A percentile compares a stretch with the other conserved stretches of the same genome.
phyloP scores from a whole-genome alignment of 1,140 invertebrate species.

The Temnothorax longispinosus region DNA sequence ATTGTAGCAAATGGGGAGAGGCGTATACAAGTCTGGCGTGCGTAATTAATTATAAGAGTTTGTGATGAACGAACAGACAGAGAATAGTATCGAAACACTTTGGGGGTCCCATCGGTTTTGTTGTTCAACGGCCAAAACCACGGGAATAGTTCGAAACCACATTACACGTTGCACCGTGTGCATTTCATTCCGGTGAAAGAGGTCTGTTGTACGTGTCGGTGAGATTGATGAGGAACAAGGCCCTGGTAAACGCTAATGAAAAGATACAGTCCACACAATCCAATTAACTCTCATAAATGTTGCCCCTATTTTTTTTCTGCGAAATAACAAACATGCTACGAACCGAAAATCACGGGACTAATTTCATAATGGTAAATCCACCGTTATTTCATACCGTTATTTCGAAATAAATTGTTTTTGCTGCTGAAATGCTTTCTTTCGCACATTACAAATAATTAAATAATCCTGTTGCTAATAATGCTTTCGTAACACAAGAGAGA shows the following conservation, averaged over 20 bases:
- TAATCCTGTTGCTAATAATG: background rate
- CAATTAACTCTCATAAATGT: slow-evolving; percentile 57
- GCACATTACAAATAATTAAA: slow-evolving; percentile 20
- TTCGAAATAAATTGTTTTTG: slow-evolving; percentile 14
- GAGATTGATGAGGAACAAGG: slow-evolving; percentile 70
- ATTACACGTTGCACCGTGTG: slow-evolving; percentile 68
- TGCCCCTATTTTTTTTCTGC: slow-evolving; percentile 6
- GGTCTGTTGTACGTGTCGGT: slow-evolving; percentile 51
- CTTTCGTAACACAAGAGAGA: background rate
- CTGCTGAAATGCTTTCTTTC: slow-evolving; percentile 6
- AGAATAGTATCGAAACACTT: slow-evolving; percentile 55
- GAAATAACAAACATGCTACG: slow-evolving; percentile 1
- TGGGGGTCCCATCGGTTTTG: slow-evolving; percentile 70
- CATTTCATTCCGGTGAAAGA: slow-evolving; percentile 66
- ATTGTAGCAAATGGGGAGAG: background rate
- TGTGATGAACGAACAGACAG: slow-evolving; percentile 49
- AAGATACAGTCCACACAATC: slow-evolving; percentile 42
- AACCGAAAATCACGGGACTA: background rate
- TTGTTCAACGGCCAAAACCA: slow-evolving; percentile 70
- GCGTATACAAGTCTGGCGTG: slow-evolving; percentile 1
- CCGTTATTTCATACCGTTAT: background rate
- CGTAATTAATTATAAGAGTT: slow-evolving; percentile 69
- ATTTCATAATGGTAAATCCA: slow-evolving; percentile 3
- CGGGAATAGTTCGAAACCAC: slow-evolving; percentile 68
- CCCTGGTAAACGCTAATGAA: slow-evolving; percentile 68